Conservation (phyloP, 2,797 vertebrate genomes). For the Anguilla pacifica region DNA sequence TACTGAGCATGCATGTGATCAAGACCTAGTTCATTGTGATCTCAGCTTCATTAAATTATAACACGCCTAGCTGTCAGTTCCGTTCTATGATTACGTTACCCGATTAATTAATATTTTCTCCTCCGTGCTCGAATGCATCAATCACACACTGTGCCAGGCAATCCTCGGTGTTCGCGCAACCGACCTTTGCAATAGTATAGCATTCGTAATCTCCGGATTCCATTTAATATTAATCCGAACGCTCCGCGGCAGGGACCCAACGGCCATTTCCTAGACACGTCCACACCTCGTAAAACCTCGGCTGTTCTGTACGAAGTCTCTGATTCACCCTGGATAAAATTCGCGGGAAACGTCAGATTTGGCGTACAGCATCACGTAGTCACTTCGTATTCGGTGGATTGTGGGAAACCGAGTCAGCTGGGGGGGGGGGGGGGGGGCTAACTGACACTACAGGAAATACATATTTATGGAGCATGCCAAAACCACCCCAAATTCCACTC, state of each 20-base stretch:
- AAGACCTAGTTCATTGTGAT: not conserved
- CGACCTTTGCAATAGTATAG: too few relatives aligned
- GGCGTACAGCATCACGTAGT: slow-evolving; percentile 31
- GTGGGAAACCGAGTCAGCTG: slow-evolving; percentile 18
- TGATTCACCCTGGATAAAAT: slow-evolving; percentile 55
- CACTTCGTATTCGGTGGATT: not conserved
- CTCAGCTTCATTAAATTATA: not conserved
- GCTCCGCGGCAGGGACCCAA: not conserved
- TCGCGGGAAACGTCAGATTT: slow-evolving; percentile 64
- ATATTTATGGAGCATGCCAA: not conserved
- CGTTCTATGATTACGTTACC: not conserved
- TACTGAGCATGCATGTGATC: not conserved
- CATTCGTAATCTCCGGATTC: too few relatives aligned
- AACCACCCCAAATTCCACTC: not conserved
- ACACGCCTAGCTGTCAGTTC: not conserved
- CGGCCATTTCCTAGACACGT: not conserved
- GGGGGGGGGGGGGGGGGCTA: too few relatives aligned
- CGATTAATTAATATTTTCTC: not conserved
- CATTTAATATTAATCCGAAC: not conserved
- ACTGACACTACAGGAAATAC: not conserved
- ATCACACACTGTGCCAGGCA: not conserved
- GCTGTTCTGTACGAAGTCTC: slow-evolving; percentile 33
- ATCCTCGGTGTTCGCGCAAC: not conserved
- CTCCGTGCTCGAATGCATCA: not conserved
- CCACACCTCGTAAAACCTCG: not conserved